These are phyloP conservation scores for Oasisia sp. DNA, from an alignment of 2,888 invertebrate species.

Conservation along the genomic window DNA sequence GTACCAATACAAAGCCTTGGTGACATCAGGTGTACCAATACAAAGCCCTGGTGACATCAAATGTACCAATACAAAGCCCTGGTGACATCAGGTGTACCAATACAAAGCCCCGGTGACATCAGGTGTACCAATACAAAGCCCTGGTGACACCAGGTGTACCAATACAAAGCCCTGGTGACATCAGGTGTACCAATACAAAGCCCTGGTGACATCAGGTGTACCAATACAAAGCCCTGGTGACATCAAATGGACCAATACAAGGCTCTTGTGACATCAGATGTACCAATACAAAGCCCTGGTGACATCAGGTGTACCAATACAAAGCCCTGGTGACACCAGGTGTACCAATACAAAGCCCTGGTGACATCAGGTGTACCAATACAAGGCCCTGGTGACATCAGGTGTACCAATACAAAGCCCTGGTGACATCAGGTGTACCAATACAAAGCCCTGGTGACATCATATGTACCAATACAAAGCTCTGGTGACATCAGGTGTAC, in stretches of 20 bases:
- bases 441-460: background rate
- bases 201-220: too few relatives aligned
- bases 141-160: too few relatives aligned
- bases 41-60: background rate
- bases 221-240: background rate
- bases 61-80: background rate
- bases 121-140: background rate
- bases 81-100: too few relatives aligned
- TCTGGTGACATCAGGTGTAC: background rate
- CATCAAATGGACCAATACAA: background rate
- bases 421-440: background rate
- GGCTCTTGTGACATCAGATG: too few relatives aligned
- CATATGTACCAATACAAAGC: too few relatives aligned
- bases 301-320: background rate
- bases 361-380: background rate
- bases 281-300: background rate
- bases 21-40: background rate
- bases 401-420: too few relatives aligned
- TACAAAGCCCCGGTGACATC: background rate
- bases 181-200: background rate
- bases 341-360: too few relatives aligned
- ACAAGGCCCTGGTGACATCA: background rate
- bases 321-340: background rate
- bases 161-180: background rate
- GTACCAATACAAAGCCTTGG: too few relatives aligned